Evolutionary conservation across 2,888 invertebrate genomes (phyloP), one percentile per base, ranked within the genome.

Genomic region (Diaphora mendica): DNA sequence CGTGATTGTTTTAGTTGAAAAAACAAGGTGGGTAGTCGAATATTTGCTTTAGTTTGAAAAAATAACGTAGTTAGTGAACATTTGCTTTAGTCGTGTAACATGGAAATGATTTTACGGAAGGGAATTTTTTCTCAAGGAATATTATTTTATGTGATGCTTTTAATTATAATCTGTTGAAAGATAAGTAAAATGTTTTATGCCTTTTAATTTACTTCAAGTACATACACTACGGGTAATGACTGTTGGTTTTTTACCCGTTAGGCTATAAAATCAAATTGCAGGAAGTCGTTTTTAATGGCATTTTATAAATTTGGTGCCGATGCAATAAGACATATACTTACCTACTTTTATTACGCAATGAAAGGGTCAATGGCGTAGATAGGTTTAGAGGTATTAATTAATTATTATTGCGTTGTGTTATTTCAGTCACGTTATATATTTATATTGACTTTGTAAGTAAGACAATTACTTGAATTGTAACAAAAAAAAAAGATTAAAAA

Each of bases 1-100:
- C 68, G 64, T 72, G 85, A 83, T 81, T 82, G 64, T 72, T 83
- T 79, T 74, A 70, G 64, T 70, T 70, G 44, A 64, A 70, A 64
- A 30, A 59, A 79, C 68, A 68, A 64, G 26, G 35, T 44, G 73
- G 35, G 48, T 33, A 64, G 23, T 48, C 20, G 42, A 65, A 70
- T 26, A 66, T 73, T 81, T 82, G 64, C 68, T 83, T 79, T 74
- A 70, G 44, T 70, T n/a, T 70, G 23, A 70, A 70, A 64, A 44
- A 59, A 79, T 51, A 68, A 64, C 9, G 26, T 42, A 65, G 42
- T 33, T 39, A 48, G 26, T 48, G 23, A 55, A 73, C n/a, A 66
- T 73, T 73, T 73, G 73, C 30, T 70, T 73, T 67, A 33, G 65
- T 51, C 44, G 44, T 65, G 42, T 51, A 23, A 42, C 42, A 70